Evolutionary conservation across 2,888 invertebrate species (phyloP).

Genomic region (Sinodicranocentrus sp.): DNA sequence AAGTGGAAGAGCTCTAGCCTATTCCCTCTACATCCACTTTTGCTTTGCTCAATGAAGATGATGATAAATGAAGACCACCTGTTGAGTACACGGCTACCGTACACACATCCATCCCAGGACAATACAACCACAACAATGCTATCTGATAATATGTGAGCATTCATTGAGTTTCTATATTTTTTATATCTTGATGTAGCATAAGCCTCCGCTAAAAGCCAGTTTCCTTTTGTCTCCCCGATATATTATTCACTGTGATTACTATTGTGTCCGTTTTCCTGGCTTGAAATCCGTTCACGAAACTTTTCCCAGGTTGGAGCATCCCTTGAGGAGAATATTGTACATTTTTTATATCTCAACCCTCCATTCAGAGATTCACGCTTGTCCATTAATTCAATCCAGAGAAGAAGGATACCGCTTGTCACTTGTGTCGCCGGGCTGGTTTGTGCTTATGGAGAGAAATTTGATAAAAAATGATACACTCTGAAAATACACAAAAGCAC

Average conservation of each 20-base stretch:
- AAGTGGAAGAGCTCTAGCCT: neutral
- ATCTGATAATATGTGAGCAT: constrained; percentile 1
- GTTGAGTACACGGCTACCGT: constrained; percentile 75
- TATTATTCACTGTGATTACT: constrained; percentile 31
- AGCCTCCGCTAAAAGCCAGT: neutral
- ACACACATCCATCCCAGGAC: constrained; percentile 33
- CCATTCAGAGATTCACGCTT: constrained; percentile 33
- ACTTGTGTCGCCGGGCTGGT: constrained; percentile 50
- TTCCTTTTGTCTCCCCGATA: constrained; percentile 71
- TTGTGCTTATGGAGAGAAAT: constrained; percentile 35
- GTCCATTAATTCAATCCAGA: constrained; percentile 38
- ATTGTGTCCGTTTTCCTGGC: neutral
- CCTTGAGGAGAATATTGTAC: neutral
- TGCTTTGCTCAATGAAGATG: constrained; percentile 76
- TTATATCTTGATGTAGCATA: neutral
- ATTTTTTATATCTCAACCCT: neutral
- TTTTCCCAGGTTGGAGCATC: constrained; percentile 71
- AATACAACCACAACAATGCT: constrained; percentile 23
- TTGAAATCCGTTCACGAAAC: constrained; percentile 58
- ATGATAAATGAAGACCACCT: constrained; percentile 77
- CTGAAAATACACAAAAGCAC: no score
- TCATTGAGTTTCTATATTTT: constrained; percentile 2
- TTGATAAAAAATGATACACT: no score
- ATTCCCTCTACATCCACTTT: neutral
- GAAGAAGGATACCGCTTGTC: constrained; percentile 50